Conservation (phyloP, 2,888 invertebrate genomes). For the Molorchus minor region DNA sequence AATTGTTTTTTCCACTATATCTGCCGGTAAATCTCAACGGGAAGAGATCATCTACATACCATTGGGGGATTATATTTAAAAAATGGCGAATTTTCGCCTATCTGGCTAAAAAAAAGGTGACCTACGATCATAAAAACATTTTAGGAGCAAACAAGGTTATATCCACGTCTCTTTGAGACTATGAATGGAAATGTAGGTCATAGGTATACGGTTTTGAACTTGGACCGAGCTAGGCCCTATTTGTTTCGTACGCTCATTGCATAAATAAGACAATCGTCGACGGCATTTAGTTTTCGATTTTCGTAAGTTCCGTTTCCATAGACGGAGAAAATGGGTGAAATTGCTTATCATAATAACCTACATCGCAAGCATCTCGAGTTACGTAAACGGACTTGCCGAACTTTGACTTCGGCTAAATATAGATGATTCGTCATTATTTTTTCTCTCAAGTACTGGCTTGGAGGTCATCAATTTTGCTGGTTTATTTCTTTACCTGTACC, state of each 20-base stretch:
- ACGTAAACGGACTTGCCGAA: not conserved
- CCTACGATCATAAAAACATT: too few relatives aligned
- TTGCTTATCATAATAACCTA: too few relatives aligned
- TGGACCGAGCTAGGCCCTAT: not conserved
- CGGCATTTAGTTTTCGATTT: not conserved
- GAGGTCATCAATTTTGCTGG: not conserved
- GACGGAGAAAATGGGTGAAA: too few relatives aligned
- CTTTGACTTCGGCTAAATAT: not conserved
- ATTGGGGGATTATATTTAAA: too few relatives aligned
- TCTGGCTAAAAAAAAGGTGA: too few relatives aligned
- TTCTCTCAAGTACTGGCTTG: not conserved
- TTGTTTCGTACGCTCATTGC: not conserved
- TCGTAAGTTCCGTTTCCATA: too few relatives aligned
- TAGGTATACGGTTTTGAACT: conserved; percentile 22
- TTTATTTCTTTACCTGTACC: not conserved
- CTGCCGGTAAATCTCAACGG: not conserved
- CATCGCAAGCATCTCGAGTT: too few relatives aligned
- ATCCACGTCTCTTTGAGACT: conserved; percentile 18
- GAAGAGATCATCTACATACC: too few relatives aligned
- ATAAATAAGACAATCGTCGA: not conserved
- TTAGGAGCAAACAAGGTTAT: not conserved
- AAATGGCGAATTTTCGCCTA: too few relatives aligned
- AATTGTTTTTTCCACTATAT: conserved; percentile 10
- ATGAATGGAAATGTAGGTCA: conserved; percentile 23
- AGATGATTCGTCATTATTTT: not conserved